A percentile compares a stretch with the other conserved stretches of the same genome.
phyloP scores from a whole-genome alignment of 1,140 invertebrate species.

The Bacillus rossius region DNA sequence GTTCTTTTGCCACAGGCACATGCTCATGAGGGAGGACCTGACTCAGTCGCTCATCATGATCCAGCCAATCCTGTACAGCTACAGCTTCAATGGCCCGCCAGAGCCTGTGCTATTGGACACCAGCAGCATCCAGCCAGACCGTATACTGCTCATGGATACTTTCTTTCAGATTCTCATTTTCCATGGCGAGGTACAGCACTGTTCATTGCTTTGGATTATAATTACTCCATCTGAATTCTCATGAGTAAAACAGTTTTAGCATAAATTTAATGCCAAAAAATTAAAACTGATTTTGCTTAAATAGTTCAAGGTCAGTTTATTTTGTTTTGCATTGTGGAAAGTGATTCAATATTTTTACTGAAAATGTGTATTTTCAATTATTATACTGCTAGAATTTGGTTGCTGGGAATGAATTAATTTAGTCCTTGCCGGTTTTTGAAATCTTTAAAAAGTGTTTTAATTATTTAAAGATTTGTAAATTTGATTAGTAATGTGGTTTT shows the following conservation, averaged over 20 bases:
- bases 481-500: too few species aligned
- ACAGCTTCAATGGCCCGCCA: conserved; percentile 95
- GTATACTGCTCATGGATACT: conserved; percentile 98
- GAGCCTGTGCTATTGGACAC: conserved; percentile 97
- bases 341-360: too few species aligned
- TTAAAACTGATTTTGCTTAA: background rate
- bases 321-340: too few species aligned
- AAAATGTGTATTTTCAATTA: too few species aligned
- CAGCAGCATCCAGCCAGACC: conserved; percentile 93
- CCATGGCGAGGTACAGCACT: conserved; percentile 93
- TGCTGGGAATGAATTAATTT: too few species aligned
- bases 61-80: conserved; percentile 97
- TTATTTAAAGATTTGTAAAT: too few species aligned
- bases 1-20: too few species aligned
- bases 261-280: background rate
- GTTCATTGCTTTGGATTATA: background rate
- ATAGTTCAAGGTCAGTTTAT: too few species aligned
- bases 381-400: too few species aligned
- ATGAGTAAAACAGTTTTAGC: background rate
- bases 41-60: conserved; percentile 99
- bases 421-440: too few species aligned
- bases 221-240: too few species aligned
- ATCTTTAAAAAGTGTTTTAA: too few species aligned
- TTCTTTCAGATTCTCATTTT: conserved; percentile 99
- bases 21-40: conserved; percentile 95